Conservation (phyloP, 1,140 invertebrate species). For the Drosophila truncata region DNA sequence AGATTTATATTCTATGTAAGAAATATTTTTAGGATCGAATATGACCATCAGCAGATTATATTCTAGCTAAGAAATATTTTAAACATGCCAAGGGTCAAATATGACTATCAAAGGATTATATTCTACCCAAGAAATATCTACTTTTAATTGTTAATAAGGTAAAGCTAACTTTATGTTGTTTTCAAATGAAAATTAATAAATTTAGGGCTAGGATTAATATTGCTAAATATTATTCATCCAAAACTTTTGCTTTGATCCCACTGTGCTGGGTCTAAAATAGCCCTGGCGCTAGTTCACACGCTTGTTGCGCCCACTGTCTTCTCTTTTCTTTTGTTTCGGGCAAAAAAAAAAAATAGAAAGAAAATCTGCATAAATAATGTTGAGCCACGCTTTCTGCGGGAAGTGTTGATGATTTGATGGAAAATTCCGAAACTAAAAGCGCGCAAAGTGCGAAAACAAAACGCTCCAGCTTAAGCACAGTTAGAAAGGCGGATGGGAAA, state of each 20-base stretch:
- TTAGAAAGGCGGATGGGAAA: constrained; percentile 23
- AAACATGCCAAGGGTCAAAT: too few relatives aligned
- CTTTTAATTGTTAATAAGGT: not conserved
- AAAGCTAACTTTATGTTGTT: too few relatives aligned
- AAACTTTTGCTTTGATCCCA: constrained; percentile 6
- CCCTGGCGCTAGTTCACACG: constrained; percentile 73
- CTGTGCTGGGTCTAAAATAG: constrained; percentile 24
- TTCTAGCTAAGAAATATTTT: too few relatives aligned
- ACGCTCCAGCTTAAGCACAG: constrained; percentile 43
- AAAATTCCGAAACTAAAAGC: constrained; percentile 69
- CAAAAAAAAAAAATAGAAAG: constrained; percentile 26
- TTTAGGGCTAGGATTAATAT: too few relatives aligned
- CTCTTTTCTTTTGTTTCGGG: constrained; percentile 57
- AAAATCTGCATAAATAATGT: constrained; percentile 80
- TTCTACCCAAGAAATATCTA: not conserved
- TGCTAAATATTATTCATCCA: not conserved
- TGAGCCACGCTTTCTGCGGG: constrained; percentile 57
- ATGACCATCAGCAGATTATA: too few relatives aligned
- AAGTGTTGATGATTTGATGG: constrained; percentile 80
- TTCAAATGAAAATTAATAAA: too few relatives aligned
- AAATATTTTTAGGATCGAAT: too few relatives aligned
- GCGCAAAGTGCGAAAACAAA: constrained; percentile 59
- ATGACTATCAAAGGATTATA: too few relatives aligned
- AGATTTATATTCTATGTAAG: too few relatives aligned
- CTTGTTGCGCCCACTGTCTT: constrained; percentile 69